Percentiles rank a stretch among this genome's conserved stretches.
Conservation (phyloP, 2,888 invertebrate genomes). For the Altica lythri region DNA sequence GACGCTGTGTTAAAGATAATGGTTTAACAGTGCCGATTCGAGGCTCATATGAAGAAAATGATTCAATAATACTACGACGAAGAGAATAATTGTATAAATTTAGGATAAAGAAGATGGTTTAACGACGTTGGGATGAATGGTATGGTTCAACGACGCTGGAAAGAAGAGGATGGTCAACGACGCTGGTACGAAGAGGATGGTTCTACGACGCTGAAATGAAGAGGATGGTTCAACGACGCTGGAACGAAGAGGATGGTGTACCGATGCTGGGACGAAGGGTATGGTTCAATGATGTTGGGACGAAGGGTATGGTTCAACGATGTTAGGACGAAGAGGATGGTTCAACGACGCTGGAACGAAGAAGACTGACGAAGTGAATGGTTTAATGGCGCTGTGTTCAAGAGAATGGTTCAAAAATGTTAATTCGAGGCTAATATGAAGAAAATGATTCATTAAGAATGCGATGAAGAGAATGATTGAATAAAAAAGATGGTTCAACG, state of each 20-base stretch:
- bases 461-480: no score
- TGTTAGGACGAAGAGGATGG: not conserved
- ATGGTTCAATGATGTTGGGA: not conserved
- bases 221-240: not conserved
- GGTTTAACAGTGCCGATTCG: not conserved
- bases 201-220: not conserved
- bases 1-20: not conserved
- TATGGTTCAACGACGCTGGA: not conserved
- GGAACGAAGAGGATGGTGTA: not conserved
- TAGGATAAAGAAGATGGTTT: no score
- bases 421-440: no score
- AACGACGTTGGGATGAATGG: not conserved
- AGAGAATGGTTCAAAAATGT: not conserved
- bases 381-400: not conserved
- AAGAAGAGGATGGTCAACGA: constrained; percentile 3
- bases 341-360: not conserved
- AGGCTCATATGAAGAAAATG: no score
- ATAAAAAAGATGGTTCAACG: not conserved
- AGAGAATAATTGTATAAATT: no score
- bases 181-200: not conserved
- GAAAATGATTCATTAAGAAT: no score
- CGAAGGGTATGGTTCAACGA: not conserved
- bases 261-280: constrained; percentile 1
- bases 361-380: constrained; percentile 1
- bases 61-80: no score